A percentile compares a stretch with the other conserved stretches of the same genome.
phyloP scores from a whole-genome alignment of 2,888 invertebrate genomes.

The Pachliopta kotzebuea region DNA sequence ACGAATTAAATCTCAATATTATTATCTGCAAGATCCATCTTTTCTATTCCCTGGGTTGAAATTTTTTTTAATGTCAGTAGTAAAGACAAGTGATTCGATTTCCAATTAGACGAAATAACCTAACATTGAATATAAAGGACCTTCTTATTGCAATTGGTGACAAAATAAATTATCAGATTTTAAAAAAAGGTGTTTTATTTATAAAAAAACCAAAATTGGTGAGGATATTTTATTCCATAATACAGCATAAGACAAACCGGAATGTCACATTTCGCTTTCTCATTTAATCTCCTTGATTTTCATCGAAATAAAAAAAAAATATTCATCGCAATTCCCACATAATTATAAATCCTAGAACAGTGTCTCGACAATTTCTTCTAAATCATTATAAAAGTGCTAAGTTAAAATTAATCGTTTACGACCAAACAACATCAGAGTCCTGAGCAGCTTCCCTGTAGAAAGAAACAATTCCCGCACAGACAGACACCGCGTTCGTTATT shows the following conservation, averaged over 20 bases:
- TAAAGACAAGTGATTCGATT: too few species aligned
- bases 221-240: constrained; percentile 81
- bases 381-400: constrained; percentile 80
- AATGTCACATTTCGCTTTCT: constrained; percentile 77
- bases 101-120: too few species aligned
- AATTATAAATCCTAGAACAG: constrained; percentile 60
- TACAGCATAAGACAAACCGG: constrained; percentile 81
- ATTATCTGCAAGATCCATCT: too few species aligned
- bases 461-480: constrained; percentile 68
- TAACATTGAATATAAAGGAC: too few species aligned
- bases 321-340: constrained; percentile 69
- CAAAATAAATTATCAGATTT: background rate
- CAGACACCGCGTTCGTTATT: constrained; percentile 62
- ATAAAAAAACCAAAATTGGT: constrained; percentile 68
- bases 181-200: constrained; percentile 13
- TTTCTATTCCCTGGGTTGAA: too few species aligned
- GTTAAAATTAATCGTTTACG: constrained; percentile 79
- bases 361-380: constrained; percentile 74
- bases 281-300: constrained; percentile 60
- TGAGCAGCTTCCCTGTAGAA: constrained; percentile 61
- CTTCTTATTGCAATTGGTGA: too few species aligned
- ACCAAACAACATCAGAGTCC: constrained; percentile 71
- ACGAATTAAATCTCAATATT: too few species aligned
- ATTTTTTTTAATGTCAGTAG: too few species aligned
- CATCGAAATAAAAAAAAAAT: constrained; percentile 71